Evolutionary conservation across 2,113 vertebrate genomes (phyloP), one percentile per base, ranked within the genome.

Genomic region (Scomber colias): DNA sequence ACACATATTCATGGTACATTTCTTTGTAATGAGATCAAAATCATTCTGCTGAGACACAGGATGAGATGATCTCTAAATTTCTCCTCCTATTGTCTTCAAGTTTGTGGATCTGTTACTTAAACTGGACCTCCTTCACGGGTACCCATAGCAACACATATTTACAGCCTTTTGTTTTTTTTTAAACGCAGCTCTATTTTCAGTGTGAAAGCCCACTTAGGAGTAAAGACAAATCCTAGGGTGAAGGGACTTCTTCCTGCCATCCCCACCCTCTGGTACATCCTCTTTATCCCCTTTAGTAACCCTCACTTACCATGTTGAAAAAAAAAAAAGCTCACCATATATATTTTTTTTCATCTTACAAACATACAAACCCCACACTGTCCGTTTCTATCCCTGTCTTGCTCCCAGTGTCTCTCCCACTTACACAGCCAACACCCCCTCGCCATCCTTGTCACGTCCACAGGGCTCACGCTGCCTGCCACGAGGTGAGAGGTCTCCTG

Each of bases 401-500:
- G 6, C 48, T 65, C 45, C 59, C 45, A 3, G 31, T 54, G 9
- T 31, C 35, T 69, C 27, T 51, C 61, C 27, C 19, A 48, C 63
- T 74, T 31, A 44, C 21, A 66, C 57, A 60, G 24, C 11, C 59
- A n/a, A 11, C 5, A 61, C 65, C 35, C 51, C 65, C 35, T 30
- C 77, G 11, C 70, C 21, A 60, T 81, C 76, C 55, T 48, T 65
- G 90, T 93, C 90, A 92, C 88, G 89, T 91, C 89, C 89, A 88
- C 88, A 89, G 64, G 44, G 67, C 79, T 84, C 16, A 13, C 17
- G 35, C 81, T 56, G 84, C 65, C 86, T 79, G 79, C 66, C 60
- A 56, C 2, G 45, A 77, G 90, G 91, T 92, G 81, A 92, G 84
- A 93, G 93, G 92, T 91, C 82, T 11, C 48, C 78, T 90, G 87